Evolutionary conservation across 2,113 vertebrate species (phyloP).

Genomic region (Taxidea taxus): DNA sequence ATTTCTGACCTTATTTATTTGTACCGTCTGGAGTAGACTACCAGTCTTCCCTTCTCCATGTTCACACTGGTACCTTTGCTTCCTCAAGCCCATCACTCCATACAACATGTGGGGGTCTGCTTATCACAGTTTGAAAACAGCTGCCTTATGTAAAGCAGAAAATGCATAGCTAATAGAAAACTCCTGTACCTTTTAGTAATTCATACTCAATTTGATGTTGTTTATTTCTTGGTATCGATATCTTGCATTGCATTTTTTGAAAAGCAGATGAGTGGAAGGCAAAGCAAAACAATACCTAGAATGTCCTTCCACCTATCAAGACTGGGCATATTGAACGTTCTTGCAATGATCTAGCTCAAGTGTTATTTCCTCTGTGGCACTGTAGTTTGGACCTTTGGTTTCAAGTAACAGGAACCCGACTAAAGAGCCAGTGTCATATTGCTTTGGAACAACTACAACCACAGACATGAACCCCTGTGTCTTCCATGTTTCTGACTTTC

Average conservation of each 20-base stretch:
- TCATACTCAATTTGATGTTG: not conserved
- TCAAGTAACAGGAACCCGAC: not conserved
- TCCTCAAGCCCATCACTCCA: not conserved
- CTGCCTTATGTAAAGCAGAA: not conserved
- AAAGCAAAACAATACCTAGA: not conserved
- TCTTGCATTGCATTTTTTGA: not conserved
- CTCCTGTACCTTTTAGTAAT: not conserved
- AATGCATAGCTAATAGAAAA: not conserved
- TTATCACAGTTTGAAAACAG: not conserved
- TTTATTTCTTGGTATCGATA: not conserved
- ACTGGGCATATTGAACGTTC: not conserved
- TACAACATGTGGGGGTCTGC: not conserved
- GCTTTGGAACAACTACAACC: not conserved
- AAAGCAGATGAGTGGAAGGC: not conserved
- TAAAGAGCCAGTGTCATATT: not conserved
- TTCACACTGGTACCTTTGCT: not conserved
- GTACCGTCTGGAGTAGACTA: not conserved
- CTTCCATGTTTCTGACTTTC: not conserved
- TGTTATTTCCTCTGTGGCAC: not conserved
- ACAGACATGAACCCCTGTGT: not conserved
- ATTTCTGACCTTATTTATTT: not conserved
- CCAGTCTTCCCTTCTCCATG: not conserved
- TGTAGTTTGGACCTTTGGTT: not conserved
- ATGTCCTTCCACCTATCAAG: not conserved
- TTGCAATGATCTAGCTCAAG: not conserved